A percentile compares a stretch with the other conserved stretches of the same genome.
These are phyloP conservation scores for Microcebus murinus DNA, from an alignment of 2,113 vertebrate genomes.

Conservation along the genomic window DNA sequence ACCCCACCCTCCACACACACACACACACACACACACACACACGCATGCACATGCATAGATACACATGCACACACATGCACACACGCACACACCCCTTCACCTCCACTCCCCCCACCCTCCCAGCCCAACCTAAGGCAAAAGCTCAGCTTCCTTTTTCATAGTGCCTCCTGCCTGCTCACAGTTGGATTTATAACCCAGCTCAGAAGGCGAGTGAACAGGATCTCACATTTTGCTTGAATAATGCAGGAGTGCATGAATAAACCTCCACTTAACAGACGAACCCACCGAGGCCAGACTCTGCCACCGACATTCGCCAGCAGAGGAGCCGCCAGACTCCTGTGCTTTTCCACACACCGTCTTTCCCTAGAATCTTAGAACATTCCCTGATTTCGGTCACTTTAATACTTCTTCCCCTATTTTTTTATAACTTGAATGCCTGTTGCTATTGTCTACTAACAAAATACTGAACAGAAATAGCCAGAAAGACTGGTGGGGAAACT, in stretches of 20 bases:
- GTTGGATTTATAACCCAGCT: neutral
- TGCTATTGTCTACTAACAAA: neutral
- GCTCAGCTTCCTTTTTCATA: neutral
- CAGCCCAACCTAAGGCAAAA: neutral
- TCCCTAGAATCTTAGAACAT: neutral
- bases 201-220: neutral
- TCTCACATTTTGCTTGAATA: neutral
- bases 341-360: neutral
- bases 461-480: neutral
- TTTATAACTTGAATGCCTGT: neutral
- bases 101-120: neutral
- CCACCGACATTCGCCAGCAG: neutral
- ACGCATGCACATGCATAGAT: no score
- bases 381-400: neutral
- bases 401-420: neutral
- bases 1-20: neutral
- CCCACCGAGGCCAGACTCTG: neutral
- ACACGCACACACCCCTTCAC: no score
- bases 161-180: neutral
- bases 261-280: neutral
- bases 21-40: neutral
- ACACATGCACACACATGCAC: neutral
- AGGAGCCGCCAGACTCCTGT: rapidly evolving
- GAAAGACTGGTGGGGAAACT: neutral
- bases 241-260: neutral